Conservation (phyloP, 2,888 invertebrate species). For the Tortricodes alternella region DNA sequence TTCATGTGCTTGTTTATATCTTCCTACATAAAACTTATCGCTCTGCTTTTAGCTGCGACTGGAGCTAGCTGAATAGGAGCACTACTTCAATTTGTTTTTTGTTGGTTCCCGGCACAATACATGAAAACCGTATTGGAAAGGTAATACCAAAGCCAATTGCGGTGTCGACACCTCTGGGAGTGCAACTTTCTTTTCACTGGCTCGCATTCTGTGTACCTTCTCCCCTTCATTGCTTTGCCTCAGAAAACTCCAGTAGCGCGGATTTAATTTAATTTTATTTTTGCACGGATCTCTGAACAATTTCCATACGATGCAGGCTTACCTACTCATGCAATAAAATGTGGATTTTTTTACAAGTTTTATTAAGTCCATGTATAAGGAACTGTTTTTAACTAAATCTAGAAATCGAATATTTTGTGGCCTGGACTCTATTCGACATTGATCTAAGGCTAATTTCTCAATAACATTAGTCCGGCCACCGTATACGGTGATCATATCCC, state of each 20-base stretch:
- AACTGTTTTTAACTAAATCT: too few species aligned
- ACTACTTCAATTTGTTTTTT: conserved; percentile 34
- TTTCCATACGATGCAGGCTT: not conserved
- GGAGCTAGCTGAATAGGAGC: conserved; percentile 28
- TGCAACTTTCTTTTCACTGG: conserved; percentile 35
- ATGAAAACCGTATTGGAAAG: conserved; percentile 37
- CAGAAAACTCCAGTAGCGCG: conserved; percentile 21
- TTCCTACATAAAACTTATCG: conserved; percentile 22
- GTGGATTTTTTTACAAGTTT: not conserved
- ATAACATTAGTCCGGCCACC: too few species aligned
- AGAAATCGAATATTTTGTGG: too few species aligned
- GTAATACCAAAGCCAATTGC: conserved; percentile 40
- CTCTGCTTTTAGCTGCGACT: conserved; percentile 19
- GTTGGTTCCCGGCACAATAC: conserved; percentile 31
- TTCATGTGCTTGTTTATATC: not conserved
- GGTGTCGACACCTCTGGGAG: conserved; percentile 37
- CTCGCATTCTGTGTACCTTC: conserved; percentile 33
- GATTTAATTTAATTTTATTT: conserved; percentile 27
- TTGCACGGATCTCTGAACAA: not conserved
- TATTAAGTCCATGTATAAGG: too few species aligned
- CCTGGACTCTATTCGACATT: too few species aligned
- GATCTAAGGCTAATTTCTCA: too few species aligned
- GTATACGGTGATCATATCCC: too few species aligned
- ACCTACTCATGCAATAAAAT: not conserved
- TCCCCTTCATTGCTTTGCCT: conserved; percentile 32